These are phyloP conservation scores for Nothocercus nigrocapillus DNA, from an alignment of 2,113 vertebrate species.

Conservation along the genomic window DNA sequence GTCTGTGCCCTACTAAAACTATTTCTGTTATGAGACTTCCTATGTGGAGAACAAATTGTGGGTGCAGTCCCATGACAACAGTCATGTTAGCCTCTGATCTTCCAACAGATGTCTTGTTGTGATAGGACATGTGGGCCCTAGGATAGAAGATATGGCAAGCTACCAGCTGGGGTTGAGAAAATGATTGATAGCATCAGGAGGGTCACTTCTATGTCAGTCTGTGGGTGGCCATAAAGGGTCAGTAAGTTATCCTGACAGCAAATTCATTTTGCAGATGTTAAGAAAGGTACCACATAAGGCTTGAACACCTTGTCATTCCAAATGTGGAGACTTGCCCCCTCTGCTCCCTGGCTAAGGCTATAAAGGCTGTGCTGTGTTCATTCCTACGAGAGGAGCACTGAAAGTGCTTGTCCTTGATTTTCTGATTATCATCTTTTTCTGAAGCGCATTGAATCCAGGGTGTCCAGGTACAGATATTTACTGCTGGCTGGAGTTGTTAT, in stretches of 20 bases:
- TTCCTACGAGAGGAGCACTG: background rate
- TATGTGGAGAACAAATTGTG: background rate
- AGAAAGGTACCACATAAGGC: background rate
- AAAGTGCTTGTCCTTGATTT: background rate
- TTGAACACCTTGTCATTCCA: background rate
- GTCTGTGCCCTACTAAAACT: background rate
- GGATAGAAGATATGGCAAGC: background rate
- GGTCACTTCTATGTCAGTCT: background rate
- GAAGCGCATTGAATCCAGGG: background rate
- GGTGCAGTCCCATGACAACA: background rate
- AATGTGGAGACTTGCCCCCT: background rate
- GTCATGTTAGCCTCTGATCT: background rate
- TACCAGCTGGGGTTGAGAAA: background rate
- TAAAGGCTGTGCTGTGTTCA: background rate
- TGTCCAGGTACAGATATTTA: background rate
- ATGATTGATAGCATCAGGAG: background rate
- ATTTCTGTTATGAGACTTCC: background rate
- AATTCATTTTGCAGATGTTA: fast-evolving
- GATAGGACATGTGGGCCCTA: background rate
- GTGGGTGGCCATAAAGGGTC: background rate
- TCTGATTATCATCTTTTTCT: background rate
- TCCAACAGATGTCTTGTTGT: background rate
- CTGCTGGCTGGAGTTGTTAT: background rate
- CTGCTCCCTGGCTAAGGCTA: background rate
- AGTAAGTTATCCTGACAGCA: background rate